Evolutionary conservation across 2,797 vertebrate species (phyloP).

Genomic region (Streptopelia turtur): DNA sequence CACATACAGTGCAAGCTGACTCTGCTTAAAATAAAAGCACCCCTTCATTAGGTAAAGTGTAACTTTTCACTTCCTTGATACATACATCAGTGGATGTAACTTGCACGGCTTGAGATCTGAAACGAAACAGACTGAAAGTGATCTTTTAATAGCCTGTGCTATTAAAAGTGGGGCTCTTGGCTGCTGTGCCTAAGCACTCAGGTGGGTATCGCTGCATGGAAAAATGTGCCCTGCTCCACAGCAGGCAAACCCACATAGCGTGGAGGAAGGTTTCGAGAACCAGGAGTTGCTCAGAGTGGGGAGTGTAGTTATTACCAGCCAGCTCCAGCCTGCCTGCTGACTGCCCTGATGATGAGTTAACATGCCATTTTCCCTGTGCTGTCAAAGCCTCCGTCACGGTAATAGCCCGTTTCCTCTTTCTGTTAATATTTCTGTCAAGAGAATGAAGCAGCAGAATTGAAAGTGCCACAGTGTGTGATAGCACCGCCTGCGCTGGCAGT

Average conservation of each 20-base stretch:
- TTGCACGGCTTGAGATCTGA: not conserved
- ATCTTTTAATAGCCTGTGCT: not conserved
- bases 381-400: slow-evolving; percentile 58
- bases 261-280: not conserved
- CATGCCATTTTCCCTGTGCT: slow-evolving; percentile 41
- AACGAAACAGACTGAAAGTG: not conserved
- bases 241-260: not conserved
- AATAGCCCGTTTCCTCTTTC: slow-evolving; percentile 65
- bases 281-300: rapidly evolving
- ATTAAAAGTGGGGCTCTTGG: not conserved
- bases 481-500: not conserved
- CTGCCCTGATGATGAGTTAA: not conserved
- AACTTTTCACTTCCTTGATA: not conserved
- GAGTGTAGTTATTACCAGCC: not conserved
- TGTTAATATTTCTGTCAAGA: slow-evolving; percentile 66
- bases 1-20: rapidly evolving
- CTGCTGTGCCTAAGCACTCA: not conserved
- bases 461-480: slow-evolving; percentile 35
- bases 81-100: not conserved
- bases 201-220: not conserved
- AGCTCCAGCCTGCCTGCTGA: not conserved
- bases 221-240: not conserved
- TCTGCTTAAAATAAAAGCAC: not conserved
- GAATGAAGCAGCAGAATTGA: slow-evolving; percentile 62
- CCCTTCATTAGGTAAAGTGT: not conserved